Base-by-base conservation (phyloP, 2,888 invertebrate species). In the Eledona agricola region DNA sequence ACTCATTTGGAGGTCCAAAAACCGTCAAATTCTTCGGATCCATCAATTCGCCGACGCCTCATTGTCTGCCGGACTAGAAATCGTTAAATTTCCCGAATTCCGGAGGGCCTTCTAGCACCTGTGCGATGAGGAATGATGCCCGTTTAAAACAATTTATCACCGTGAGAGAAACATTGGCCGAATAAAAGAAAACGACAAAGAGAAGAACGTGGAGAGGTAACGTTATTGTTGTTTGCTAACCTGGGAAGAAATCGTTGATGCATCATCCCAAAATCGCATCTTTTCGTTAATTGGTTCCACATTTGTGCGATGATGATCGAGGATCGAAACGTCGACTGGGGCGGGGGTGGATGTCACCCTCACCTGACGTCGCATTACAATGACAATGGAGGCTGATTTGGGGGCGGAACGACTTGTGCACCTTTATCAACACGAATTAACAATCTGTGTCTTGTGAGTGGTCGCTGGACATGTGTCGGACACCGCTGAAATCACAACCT, bases 321-420 rank as follows among this genome's bases (percentile, higher is more conserved):
- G 9, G 3, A 2, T 17, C 22, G 35, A 35, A 23, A 35, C 22
- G 19, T 22, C 26, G 37, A 6, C n/a, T n/a, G 16, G 40, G 26
- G 19, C 40, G 45, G 22, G 45, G 45, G 38, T 43, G 29, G 31
- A 59, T 62, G 67, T 66, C 65, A 67, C 60, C 55, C 60, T 67
- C 69, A 71, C 69, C 69, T 71, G 70, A 70, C 65, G 61, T 45
- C 56, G 58, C 61, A 71, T 72, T 72, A 66, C 63, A 72, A 72
- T 72, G 65, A 72, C 71, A 72, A 73, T 72, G 60, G 63, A 29
- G 53, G 55, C 59, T 71, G 70, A 71, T 71, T 70, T 69, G 67
- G 67, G 68, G 70, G 70, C 66, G 69, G 63, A 51, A 20, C 59
- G 26, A 58, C 58, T 52, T 57, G 43, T 51, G 16, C 16, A 60